Conservation (phyloP, 1,140 invertebrate genomes). For the Phocides pigmalion region DNA sequence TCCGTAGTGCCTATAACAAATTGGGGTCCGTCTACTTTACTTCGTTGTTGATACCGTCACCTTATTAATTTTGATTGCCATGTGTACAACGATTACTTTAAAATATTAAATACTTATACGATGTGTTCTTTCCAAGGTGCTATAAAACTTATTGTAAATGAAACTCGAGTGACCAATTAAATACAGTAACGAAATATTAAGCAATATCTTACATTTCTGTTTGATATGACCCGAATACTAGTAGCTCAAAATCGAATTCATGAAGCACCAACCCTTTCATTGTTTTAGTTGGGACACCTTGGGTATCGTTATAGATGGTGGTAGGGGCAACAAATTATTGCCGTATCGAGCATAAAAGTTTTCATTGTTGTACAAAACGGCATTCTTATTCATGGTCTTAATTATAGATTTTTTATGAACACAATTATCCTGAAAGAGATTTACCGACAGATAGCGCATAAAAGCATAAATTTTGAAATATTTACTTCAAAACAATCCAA, state of each 20-base stretch:
- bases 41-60: not conserved
- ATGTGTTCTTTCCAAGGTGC: not conserved
- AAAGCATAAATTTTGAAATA: conserved; percentile 34
- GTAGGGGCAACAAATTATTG: conserved; percentile 81
- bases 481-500: conserved; percentile 22
- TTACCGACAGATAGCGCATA: conserved; percentile 34
- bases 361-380: conserved; percentile 62
- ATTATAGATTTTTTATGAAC: conserved; percentile 53
- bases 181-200: not conserved
- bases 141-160: not conserved
- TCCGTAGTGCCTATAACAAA: too few relatives aligned
- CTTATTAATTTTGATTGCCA: too few relatives aligned
- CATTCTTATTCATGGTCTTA: conserved; percentile 51
- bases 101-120: not conserved
- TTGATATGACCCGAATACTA: not conserved
- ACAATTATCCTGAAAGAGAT: conserved; percentile 65
- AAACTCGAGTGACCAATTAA: not conserved
- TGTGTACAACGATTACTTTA: not conserved
- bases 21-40: not conserved
- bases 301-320: conserved; percentile 79
- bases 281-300: conserved; percentile 73
- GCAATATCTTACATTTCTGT: conserved; percentile 34
- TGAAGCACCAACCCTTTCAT: conserved; percentile 34
- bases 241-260: not conserved
- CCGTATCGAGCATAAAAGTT: conserved; percentile 83